Evolutionary conservation across 2,888 invertebrate genomes (phyloP), one percentile per base, ranked within the genome.

Genomic region (Philereme vetulata): DNA sequence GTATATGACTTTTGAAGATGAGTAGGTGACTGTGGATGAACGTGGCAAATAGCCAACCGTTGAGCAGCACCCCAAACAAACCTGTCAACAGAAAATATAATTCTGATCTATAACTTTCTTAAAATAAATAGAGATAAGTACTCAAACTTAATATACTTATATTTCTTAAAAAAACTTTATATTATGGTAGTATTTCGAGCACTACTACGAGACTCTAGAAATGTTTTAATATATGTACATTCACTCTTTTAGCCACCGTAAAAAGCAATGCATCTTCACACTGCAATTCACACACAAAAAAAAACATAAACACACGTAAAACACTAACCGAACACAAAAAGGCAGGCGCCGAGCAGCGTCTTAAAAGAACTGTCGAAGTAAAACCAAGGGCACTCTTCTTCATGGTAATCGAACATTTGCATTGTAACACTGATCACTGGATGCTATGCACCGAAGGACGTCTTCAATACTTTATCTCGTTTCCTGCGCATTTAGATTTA

Each of bases 11-110:
- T 78, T 86, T 91, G 74, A 89, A 90, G 66, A 88, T 85, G 58
- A 93, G 83, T 60, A 93, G 89, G 79, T 93, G 92, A 79, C 93
- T 93, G 80, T 93, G 90, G 69, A 93, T 81, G 81, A 93, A 93
- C 35, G 93, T 92, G 76, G 85, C 85, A 76, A 91, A 91, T 62
- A 93, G 88, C 93, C 93, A 93, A 68, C 88, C 85, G 72, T 93
- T 93, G 72, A 93, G 85, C 81, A 93, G 88, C 85, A 93, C 88
- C 82, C 93, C 93, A 72, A 90, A 89, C 73, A 90, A 81, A 81
- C 93, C 93, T 93, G 85, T 58, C 73, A 74, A 74, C 75, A 4
- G 34, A 70, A 67, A 62, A 70, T 63, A 59, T 10, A 34, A 34
- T 51, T n/a, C 11, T 52, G 8, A 53, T 10, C 7, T 8, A 46